A percentile compares a stretch with the other conserved stretches of the same genome.
Evolutionary conservation across 2,888 invertebrate species (phyloP).

Genomic region (Julus scanicus): DNA sequence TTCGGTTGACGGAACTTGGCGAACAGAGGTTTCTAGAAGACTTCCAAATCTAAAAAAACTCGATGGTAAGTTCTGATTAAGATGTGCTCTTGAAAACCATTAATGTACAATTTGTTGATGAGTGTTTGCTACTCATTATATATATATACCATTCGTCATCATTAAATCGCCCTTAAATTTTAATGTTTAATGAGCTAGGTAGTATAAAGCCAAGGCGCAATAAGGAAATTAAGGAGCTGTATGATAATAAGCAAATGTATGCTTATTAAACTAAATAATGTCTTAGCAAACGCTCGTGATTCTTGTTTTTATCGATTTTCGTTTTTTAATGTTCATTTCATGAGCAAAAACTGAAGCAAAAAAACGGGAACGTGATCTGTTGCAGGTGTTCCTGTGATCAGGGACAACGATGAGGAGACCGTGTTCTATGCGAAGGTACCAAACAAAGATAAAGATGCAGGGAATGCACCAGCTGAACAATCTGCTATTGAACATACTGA

Average conservation of each 20-base stretch:
- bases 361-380: not conserved
- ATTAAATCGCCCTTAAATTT: not conserved
- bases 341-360: no score
- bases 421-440: not conserved
- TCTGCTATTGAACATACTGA: not conserved
- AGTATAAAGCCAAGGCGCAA: not conserved
- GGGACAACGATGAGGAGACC: slow-evolving; percentile 47
- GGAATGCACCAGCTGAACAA: not conserved
- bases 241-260: not conserved
- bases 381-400: slow-evolving; percentile 53
- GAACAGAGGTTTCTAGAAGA: slow-evolving; percentile 63
- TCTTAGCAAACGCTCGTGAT: not conserved
- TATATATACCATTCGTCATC: not conserved
- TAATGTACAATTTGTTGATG: no score
- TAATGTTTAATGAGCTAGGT: not conserved
- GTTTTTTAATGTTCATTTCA: not conserved
- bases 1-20: slow-evolving; percentile 64
- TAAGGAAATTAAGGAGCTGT: not conserved
- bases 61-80: slow-evolving; percentile 62
- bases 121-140: not conserved
- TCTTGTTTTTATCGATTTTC: not conserved
- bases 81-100: no score
- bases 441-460: not conserved
- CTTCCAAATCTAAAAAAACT: slow-evolving; percentile 65
- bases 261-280: not conserved